Percentiles rank a stretch among this genome's conserved stretches.
Evolutionary conservation across 2,113 vertebrate species (phyloP).

Genomic region (Pluvianellus socialis): DNA sequence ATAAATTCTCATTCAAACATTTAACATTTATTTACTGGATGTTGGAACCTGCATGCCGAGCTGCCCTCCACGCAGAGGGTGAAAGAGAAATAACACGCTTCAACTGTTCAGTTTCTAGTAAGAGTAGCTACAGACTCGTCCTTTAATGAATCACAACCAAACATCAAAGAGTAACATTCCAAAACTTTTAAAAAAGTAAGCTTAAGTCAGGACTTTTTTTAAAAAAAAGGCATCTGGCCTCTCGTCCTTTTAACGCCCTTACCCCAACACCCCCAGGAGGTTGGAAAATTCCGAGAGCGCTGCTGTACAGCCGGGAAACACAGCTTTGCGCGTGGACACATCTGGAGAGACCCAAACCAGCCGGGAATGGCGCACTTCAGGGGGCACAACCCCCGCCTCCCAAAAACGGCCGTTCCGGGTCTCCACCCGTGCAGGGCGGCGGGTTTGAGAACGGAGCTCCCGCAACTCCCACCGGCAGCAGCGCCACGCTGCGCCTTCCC

Average conservation of each 20-base stretch:
- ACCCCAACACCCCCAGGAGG: background rate
- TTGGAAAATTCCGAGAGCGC: background rate
- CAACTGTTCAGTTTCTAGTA: background rate
- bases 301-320: background rate
- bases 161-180: conserved; percentile 35
- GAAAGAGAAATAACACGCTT: conserved; percentile 15
- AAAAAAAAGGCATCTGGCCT: background rate
- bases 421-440: background rate
- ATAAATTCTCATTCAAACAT: background rate
- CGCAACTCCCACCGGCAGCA: background rate
- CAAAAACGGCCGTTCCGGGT: background rate
- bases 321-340: background rate
- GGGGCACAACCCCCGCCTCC: background rate
- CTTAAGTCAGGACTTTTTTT: background rate
- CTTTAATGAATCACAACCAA: conserved; percentile 57
- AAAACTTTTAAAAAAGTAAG: background rate
- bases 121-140: conserved; percentile 24
- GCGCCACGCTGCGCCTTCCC: background rate
- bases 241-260: background rate
- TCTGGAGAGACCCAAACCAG: background rate
- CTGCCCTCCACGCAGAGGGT: background rate
- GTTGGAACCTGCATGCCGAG: background rate
- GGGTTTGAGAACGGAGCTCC: background rate
- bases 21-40: background rate
- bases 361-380: background rate